Percentiles rank a stretch among this genome's conserved stretches.
phyloP scores from a whole-genome alignment of 1,140 invertebrate genomes.

The Chironomus tepperi region DNA sequence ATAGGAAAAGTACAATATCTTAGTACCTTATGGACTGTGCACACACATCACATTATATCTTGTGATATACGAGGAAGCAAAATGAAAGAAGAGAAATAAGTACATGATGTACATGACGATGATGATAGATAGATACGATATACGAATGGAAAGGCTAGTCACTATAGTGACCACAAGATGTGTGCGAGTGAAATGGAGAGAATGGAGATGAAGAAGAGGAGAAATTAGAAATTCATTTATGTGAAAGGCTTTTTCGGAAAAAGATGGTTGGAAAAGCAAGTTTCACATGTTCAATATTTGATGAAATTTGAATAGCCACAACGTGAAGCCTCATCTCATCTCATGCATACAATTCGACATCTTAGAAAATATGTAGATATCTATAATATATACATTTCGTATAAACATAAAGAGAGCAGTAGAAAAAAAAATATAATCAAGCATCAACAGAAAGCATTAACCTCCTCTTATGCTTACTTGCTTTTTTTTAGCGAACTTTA shows the following conservation, averaged over 20 bases:
- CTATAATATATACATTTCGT: neutral
- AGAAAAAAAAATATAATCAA: neutral
- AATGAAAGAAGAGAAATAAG: neutral
- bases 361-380: neutral
- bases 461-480: neutral
- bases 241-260: neutral
- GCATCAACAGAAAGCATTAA: slow-evolving; percentile 19
- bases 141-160: neutral
- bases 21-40: neutral
- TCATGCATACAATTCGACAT: neutral
- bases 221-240: slow-evolving; percentile 15
- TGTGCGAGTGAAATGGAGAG: neutral
- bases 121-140: neutral
- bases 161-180: neutral
- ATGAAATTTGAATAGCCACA: slow-evolving; percentile 21
- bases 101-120: neutral
- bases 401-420: too few species aligned
- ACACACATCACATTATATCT: neutral
- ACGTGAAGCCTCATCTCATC: slow-evolving; percentile 16
- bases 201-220: neutral
- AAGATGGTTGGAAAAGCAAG: neutral
- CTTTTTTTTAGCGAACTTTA: neutral
- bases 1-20: neutral
- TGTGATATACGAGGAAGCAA: neutral
- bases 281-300: slow-evolving; percentile 22